Base-by-base conservation (phyloP, 1,140 invertebrate genomes). In the Heliconius hermathena region DNA sequence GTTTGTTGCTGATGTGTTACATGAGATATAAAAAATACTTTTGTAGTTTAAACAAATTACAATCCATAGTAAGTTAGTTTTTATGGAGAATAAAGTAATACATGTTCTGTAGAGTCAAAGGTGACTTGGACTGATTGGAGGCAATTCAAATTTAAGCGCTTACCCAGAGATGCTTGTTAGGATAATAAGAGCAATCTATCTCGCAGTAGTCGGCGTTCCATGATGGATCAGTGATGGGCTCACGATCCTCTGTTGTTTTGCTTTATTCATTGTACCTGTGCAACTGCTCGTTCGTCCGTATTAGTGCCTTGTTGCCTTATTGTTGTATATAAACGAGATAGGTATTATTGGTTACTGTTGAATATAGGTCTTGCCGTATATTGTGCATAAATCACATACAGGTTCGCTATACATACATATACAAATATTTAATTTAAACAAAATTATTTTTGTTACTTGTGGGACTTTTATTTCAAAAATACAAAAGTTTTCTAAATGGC, bases 131-230 rank as follows among this genome's bases (percentile, higher is more conserved):
- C 85, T 86, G 88, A 91, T 91, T 89, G 85, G 80, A 76, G 87
- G 90, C 89, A 90, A 90, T 94, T 89, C 86, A 80, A 84, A 82
- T 80, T 76, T 81, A 81, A 88, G 83, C 84, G 90, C 87, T 89
- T 87, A 88, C 85, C 83, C 85, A 78, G 82, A 89, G 88, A 88
- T 84, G 90, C 86, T 92, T 88, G 89, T 88, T 86, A 87, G 88
- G 89, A 88, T 92, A 94, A 93, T 93, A 86, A 82, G 83, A 88
- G 88, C 88, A 87, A 94, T 94, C 90, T 89, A 93, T 94, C 91
- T 91, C 89, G 84, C 85, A 84, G 86, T 90, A 88, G 87, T 87
- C 88, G 79, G 80, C 85, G 81, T 79, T 81, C 86, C 87, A 86
- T 91, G 91, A 91, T 92, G 91, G 91, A 92, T 92, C 89, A 86